Base-by-base conservation (phyloP, 2,113 vertebrate genomes). In the Pituophis catenifer region DNA sequence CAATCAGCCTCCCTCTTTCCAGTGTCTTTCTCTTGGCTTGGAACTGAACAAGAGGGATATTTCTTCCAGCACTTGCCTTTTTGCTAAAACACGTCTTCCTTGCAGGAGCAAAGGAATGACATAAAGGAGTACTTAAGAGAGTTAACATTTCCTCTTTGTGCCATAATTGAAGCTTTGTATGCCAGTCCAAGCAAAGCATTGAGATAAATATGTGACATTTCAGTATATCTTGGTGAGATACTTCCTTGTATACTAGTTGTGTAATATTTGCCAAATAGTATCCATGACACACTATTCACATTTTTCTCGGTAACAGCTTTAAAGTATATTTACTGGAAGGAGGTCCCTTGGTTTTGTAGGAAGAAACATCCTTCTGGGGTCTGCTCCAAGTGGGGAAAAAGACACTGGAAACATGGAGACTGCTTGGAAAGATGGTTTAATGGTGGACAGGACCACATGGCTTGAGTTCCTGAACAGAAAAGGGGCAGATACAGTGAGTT, bases 311-410 rank as follows among this genome's bases (percentile, higher is more conserved):
- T 54, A 23, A n/a, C 53, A 15, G 33, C 52, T n/a, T 38, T 95
- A 87, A 89, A 95, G 95, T 93, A 94, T 62, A 88, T 53, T 33
- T 65, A 62, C 26, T 95, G 53, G 24, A 81, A 55, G 53, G 53
- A 26, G 57, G 23, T 26, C 19, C 55, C 10, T 33, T 1, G 50
- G 13, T 5, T 38, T 38, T 38, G 38, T 38, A 2, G 38, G 38
- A 38, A 38, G 38, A 38, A 38, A 38, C 38, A 38, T 38, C 38
- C 38, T 38, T 38, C 38, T 38, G 38, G 38, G 38, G 38, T 38
- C 38, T 38, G 38, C 38, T 38, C 38, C 38, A 38, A 38, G 38
- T 38, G 38, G 38, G 38, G 38, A 38, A 38, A 38, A 38, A 38
- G 38, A 38, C 38, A 38, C 38, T 38, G 38, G 38, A 38, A 38